Percentiles rank a stretch among this genome's conserved stretches.
phyloP scores from a whole-genome alignment of 2,888 invertebrate species.

The Troides helena region DNA sequence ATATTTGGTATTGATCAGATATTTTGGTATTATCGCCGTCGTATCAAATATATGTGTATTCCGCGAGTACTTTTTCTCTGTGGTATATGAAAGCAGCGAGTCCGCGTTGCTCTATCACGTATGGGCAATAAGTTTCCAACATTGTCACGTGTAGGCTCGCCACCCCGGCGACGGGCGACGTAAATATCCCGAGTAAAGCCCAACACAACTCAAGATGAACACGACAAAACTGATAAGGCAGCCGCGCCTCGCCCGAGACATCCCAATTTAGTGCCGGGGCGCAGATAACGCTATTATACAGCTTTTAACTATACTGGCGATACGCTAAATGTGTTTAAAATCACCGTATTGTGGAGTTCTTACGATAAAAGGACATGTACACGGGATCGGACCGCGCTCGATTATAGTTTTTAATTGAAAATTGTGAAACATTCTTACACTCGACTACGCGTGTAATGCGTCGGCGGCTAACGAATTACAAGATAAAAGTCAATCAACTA shows the following conservation, averaged over 20 bases:
- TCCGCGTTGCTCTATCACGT: slow-evolving; percentile 40
- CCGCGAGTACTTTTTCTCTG: slow-evolving; percentile 32
- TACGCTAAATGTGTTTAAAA: slow-evolving; percentile 77
- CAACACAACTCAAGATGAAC: slow-evolving; percentile 80
- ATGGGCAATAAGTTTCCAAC: slow-evolving; percentile 64
- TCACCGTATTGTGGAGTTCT: slow-evolving; percentile 64
- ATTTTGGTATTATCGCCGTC: background rate
- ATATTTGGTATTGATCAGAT: no score
- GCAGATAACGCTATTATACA: slow-evolving; percentile 79
- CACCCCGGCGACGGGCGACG: slow-evolving; percentile 62
- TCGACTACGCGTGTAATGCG: slow-evolving; percentile 24
- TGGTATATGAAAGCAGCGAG: slow-evolving; percentile 38
- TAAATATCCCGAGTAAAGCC: slow-evolving; percentile 77
- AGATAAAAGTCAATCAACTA: slow-evolving; percentile 29
- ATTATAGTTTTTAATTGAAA: slow-evolving; percentile 38
- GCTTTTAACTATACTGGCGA: slow-evolving; percentile 78
- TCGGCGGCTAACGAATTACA: slow-evolving; percentile 26
- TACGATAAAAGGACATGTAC: slow-evolving; percentile 48
- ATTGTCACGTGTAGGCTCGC: slow-evolving; percentile 66
- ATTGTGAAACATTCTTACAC: slow-evolving; percentile 28
- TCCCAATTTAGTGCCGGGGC: slow-evolving; percentile 78
- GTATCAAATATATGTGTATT: background rate
- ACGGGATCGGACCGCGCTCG: slow-evolving; percentile 43
- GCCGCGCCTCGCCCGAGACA: slow-evolving; percentile 71
- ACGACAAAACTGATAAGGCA: slow-evolving; percentile 77